A percentile compares a stretch with the other conserved stretches of the same genome.
phyloP scores from a whole-genome alignment of 2,888 invertebrate genomes.

The Lithosia quadra region DNA sequence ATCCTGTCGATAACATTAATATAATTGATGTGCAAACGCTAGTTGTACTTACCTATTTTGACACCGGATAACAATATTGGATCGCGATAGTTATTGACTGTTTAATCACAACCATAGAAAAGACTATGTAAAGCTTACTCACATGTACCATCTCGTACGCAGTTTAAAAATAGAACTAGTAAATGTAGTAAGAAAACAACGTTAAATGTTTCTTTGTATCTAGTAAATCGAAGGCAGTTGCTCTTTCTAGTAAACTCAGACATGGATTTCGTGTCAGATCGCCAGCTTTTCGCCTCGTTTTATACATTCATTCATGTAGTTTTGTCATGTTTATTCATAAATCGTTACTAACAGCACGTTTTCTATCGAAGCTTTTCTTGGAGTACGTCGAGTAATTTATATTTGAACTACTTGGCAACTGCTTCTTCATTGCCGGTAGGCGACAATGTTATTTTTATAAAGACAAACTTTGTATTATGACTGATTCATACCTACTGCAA shows the following conservation, averaged over 20 bases:
- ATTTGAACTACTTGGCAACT: constrained; percentile 24
- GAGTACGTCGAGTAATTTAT: constrained; percentile 16
- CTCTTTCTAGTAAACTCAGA: constrained; percentile 1
- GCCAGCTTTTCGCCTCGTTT: constrained; percentile 32
- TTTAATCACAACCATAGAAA: too few species aligned
- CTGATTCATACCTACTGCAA: too few species aligned
- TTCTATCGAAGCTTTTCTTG: constrained; percentile 11
- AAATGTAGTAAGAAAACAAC: too few species aligned
- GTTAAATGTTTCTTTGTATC: neutral
- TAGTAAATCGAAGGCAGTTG: neutral
- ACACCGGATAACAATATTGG: too few species aligned
- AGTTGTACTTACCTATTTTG: too few species aligned
- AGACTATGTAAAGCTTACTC: too few species aligned
- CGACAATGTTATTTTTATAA: constrained; percentile 15
- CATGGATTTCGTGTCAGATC: constrained; percentile 28
- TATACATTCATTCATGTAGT: constrained; percentile 44
- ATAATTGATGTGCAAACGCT: too few species aligned
- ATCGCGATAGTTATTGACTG: too few species aligned
- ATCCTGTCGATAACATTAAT: too few species aligned
- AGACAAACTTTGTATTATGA: neutral
- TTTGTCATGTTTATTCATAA: constrained; percentile 49
- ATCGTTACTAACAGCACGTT: constrained; percentile 15
- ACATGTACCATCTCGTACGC: too few species aligned
- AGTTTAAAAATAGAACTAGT: neutral
- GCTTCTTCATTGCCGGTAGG: constrained; percentile 12